A percentile compares a stretch with the other conserved stretches of the same genome.
Conservation (phyloP, 1,140 invertebrate species). For the Drosophila micromelanica region DNA sequence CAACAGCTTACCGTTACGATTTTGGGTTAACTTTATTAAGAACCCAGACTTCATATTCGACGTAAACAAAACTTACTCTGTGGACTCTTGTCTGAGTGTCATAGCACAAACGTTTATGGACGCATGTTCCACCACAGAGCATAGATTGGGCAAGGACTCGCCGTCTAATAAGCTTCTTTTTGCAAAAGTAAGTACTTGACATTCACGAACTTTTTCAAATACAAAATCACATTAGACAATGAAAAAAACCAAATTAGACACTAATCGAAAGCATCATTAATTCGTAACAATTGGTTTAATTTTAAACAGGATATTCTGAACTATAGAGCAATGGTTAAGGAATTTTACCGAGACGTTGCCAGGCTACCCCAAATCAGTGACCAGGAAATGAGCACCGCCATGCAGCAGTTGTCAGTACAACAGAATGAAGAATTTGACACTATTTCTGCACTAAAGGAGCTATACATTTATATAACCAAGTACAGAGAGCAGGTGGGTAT, state of each 20-base stretch:
- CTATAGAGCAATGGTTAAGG: constrained; percentile 93
- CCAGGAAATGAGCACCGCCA: constrained; percentile 95
- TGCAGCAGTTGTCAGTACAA: constrained; percentile 95
- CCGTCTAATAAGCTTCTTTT: constrained; percentile 97
- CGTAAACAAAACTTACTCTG: constrained; percentile 95
- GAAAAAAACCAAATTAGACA: too few species aligned
- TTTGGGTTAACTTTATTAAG: constrained; percentile 99
- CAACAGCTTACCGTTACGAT: constrained; percentile 95
- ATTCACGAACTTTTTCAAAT: too few species aligned
- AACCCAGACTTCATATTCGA: constrained; percentile 99
- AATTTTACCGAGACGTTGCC: constrained; percentile 94
- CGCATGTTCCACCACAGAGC: constrained; percentile 94
- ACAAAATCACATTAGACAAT: too few species aligned
- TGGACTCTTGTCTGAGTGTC: constrained; percentile 96
- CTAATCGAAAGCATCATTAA: too few species aligned
- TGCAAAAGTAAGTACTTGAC: constrained; percentile 88
- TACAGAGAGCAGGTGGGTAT: constrained; percentile 93
- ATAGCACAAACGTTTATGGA: constrained; percentile 99
- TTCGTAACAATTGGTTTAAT: background rate
- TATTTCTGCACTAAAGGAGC: constrained; percentile 95
- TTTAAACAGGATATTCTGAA: constrained; percentile 91
- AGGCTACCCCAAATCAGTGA: constrained; percentile 94
- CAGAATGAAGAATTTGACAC: constrained; percentile 95
- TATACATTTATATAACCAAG: constrained; percentile 97
- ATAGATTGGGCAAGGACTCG: constrained; percentile 96